Evolutionary conservation across 2,797 vertebrate species (phyloP).

Genomic region (Erpetoichthys calabaricus): DNA sequence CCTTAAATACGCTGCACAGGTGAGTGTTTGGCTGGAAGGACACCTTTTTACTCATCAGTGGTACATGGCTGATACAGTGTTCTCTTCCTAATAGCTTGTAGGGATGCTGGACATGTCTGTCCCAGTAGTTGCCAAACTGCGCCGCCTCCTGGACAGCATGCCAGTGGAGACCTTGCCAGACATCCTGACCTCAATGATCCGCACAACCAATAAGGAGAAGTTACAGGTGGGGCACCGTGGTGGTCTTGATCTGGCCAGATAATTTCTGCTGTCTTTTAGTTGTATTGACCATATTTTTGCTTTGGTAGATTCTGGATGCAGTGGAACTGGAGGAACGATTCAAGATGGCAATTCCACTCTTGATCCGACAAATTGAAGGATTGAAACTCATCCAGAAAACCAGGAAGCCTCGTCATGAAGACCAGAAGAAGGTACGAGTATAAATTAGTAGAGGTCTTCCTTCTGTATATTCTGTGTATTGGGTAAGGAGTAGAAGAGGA

Average conservation of each 20-base stretch:
- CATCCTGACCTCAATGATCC: constrained; percentile 84
- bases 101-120: constrained; percentile 92
- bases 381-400: constrained; percentile 85
- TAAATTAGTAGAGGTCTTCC: too few relatives aligned
- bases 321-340: constrained; percentile 81
- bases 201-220: constrained; percentile 86
- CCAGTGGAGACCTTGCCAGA: constrained; percentile 85
- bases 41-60: constrained; percentile 6
- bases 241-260: too few relatives aligned
- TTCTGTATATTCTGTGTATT: too few relatives aligned
- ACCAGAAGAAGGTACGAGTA: constrained; percentile 67
- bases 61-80: background rate
- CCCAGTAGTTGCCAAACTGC: constrained; percentile 83
- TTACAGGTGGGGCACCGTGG: constrained; percentile 59
- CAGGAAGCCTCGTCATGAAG: constrained; percentile 64
- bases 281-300: too few relatives aligned
- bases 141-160: constrained; percentile 75
- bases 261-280: too few relatives aligned
- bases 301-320: constrained; percentile 74
- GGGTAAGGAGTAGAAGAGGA: too few relatives aligned
- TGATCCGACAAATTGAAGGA: constrained; percentile 85
- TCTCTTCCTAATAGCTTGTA: constrained; percentile 51
- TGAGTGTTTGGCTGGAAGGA: constrained; percentile 21
- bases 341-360: constrained; percentile 77
- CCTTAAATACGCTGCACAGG: constrained; percentile 81